phyloP scores from a whole-genome alignment of 2,797 vertebrate genomes.

The Triplophysa bombifrons region DNA sequence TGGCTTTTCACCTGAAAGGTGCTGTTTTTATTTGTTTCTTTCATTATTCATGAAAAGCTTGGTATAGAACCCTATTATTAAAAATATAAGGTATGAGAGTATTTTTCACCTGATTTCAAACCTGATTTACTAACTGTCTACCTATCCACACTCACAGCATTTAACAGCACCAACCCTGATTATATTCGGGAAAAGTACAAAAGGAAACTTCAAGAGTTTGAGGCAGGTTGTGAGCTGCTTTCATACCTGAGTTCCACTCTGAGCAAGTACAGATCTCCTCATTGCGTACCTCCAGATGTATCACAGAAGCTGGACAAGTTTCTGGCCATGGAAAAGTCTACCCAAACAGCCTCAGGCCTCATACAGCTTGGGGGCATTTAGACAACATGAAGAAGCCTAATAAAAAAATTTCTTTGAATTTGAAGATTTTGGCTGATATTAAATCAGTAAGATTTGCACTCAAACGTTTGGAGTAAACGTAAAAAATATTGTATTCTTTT shows the following conservation, averaged over 20 bases:
- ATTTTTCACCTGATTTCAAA: no score
- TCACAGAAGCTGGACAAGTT: slow-evolving; percentile 82
- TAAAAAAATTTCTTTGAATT: not conserved
- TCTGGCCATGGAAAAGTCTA: slow-evolving; percentile 73
- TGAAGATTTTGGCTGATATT: not conserved
- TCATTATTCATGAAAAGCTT: not conserved
- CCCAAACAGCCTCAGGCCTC: slow-evolving; percentile 30
- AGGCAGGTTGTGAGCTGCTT: slow-evolving; percentile 87
- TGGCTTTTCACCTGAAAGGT: slow-evolving; percentile 96
- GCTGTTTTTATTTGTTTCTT: slow-evolving; percentile 6
- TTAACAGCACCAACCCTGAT: slow-evolving; percentile 81
- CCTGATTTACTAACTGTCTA: not conserved
- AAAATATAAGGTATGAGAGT: not conserved
- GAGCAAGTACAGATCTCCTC: slow-evolving; percentile 78
- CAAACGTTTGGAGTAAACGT: not conserved
- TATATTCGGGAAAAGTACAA: slow-evolving; percentile 79
- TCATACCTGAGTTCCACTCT: slow-evolving; percentile 83
- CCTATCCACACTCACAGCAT: slow-evolving; percentile 73
- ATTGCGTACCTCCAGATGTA: slow-evolving; percentile 79
- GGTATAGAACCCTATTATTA: not conserved
- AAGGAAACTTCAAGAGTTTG: slow-evolving; percentile 82
- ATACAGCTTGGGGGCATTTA: slow-evolving; percentile 28
- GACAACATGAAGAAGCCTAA: not conserved
- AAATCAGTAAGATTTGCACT: not conserved
- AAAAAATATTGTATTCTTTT: not conserved